These are phyloP conservation scores for Tamandua tetradactyla DNA, from an alignment of 2,797 vertebrate species.

Conservation along the genomic window DNA sequence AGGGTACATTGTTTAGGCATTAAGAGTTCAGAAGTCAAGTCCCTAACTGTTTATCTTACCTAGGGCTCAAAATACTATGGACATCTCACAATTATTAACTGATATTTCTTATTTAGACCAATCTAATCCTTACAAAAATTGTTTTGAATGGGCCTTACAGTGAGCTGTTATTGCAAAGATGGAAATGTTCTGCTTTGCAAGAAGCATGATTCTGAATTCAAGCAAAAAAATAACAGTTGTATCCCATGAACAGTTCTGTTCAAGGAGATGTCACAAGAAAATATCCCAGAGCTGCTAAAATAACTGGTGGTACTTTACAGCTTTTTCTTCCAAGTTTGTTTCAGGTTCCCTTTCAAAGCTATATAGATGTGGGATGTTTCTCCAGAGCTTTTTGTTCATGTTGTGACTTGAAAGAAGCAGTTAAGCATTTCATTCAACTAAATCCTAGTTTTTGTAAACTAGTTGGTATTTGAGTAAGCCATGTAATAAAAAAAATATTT, in stretches of 20 bases:
- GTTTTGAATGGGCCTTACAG: neutral
- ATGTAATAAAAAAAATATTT: neutral
- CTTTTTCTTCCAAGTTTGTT: neutral
- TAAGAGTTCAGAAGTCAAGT: slow-evolving; percentile 76
- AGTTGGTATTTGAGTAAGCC: neutral
- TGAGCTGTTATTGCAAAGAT: neutral
- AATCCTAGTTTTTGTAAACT: neutral
- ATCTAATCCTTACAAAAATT: slow-evolving; percentile 3
- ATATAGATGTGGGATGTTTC: neutral
- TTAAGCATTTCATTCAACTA: neutral
- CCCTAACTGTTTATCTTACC: slow-evolving; percentile 56
- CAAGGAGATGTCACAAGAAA: neutral
- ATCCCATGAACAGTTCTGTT: neutral
- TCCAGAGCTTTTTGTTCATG: neutral
- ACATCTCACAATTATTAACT: neutral
- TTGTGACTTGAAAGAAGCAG: neutral
- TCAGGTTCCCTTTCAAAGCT: neutral
- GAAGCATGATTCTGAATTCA: neutral
- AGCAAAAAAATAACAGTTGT: neutral
- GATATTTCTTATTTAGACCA: neutral
- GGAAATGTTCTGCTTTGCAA: neutral
- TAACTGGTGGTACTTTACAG: neutral
- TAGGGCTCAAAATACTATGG: slow-evolving; percentile 18
- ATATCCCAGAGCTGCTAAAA: neutral
- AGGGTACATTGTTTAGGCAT: slow-evolving; percentile 69